Conservation (phyloP, 2,113 vertebrate genomes). For the Leucopsar rothschildi region DNA sequence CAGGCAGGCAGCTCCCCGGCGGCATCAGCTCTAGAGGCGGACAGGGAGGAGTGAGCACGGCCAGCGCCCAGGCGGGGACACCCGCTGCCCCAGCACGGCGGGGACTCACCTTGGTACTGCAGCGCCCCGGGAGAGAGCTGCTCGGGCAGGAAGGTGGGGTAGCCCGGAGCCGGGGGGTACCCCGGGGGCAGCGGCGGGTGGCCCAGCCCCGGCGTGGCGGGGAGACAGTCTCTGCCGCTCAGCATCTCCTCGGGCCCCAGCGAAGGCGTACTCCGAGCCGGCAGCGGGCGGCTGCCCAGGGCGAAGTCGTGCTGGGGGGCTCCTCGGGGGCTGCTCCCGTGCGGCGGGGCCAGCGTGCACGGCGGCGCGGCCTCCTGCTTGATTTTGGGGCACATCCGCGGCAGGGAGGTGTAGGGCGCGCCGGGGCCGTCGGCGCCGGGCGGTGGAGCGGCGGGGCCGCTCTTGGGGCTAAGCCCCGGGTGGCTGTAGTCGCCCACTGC, state of each 20-base stretch:
- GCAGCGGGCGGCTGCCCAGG: conserved; percentile 70
- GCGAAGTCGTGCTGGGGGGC: conserved; percentile 79
- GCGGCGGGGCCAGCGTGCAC: conserved; percentile 77
- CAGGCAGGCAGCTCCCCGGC: conserved; percentile 79
- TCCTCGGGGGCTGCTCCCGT: conserved; percentile 73
- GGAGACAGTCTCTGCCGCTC: conserved; percentile 81
- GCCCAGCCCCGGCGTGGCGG: conserved; percentile 62
- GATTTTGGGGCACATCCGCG: conserved; percentile 81
- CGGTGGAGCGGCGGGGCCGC: conserved; percentile 35
- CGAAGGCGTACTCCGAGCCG: conserved; percentile 80
- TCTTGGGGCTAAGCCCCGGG: conserved; percentile 78
- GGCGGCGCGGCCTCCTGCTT: conserved; percentile 86
- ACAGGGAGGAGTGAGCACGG: conserved; percentile 64
- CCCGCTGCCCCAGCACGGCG: not conserved
- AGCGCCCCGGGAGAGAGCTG: conserved; percentile 76
- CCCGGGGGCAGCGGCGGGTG: conserved; percentile 80
- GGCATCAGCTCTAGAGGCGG: conserved; percentile 84
- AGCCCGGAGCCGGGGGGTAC: conserved; percentile 81
- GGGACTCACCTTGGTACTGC: conserved; percentile 91
- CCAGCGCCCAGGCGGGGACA: not conserved
- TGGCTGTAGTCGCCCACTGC: conserved; percentile 85
- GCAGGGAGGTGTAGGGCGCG: conserved; percentile 54
- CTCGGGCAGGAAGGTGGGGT: conserved; percentile 80
- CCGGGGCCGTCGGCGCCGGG: conserved; percentile 69
- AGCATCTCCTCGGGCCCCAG: conserved; percentile 84